Conservation (phyloP, 1,140 invertebrate species). For the Myzus persicae region DNA sequence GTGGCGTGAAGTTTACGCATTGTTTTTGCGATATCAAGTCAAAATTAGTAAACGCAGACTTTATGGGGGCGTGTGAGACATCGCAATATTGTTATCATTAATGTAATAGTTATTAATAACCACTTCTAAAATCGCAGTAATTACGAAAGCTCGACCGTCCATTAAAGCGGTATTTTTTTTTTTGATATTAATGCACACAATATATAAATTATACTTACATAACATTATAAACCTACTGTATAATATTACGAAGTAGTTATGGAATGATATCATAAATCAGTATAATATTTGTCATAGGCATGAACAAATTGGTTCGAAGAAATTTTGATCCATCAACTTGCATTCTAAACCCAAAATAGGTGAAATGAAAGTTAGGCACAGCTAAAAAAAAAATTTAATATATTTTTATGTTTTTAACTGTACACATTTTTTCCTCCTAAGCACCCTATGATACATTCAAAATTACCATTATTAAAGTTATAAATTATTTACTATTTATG, state of each 20-base stretch:
- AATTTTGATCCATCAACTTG: no score
- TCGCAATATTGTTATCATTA: slow-evolving; percentile 1
- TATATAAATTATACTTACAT: neutral
- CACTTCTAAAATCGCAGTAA: neutral
- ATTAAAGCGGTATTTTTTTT: neutral
- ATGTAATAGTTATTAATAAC: slow-evolving; percentile 14
- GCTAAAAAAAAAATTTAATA: no score
- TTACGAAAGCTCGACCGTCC: neutral
- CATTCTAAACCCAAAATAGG: no score
- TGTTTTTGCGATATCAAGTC: slow-evolving; percentile 16
- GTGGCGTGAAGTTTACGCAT: neutral
- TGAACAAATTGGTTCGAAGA: neutral
- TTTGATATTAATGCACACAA: no score
- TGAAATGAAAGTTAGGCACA: no score
- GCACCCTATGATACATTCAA: no score
- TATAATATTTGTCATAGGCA: neutral
- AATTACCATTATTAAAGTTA: no score
- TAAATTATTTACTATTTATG: no score
- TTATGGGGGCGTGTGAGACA: neutral
- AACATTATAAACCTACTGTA: neutral
- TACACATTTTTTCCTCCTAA: no score
- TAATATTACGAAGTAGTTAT: neutral
- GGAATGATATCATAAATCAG: neutral
- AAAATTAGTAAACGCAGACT: slow-evolving; percentile 16
- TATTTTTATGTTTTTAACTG: no score